phyloP scores from a whole-genome alignment of 2,888 invertebrate species.

The Drosophila merina region DNA sequence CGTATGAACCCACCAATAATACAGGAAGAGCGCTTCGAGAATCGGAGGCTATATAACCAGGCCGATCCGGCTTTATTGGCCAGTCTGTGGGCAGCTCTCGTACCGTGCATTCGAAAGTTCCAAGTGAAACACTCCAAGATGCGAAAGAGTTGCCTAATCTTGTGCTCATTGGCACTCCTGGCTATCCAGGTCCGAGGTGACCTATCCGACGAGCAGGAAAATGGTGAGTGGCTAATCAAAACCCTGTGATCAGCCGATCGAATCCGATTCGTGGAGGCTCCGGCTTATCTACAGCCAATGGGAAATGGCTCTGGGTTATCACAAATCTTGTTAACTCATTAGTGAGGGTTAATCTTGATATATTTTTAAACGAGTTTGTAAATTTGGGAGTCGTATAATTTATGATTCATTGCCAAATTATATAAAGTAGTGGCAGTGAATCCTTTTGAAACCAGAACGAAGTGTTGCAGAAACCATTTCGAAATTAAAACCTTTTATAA shows the following conservation, averaged over 20 bases:
- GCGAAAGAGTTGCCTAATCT: constrained; percentile 1
- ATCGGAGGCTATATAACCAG: constrained; percentile 59
- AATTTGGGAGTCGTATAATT: constrained; percentile 4
- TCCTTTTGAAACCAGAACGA: no score
- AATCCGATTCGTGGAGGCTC: constrained; percentile 16
- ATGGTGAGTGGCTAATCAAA: constrained; percentile 50
- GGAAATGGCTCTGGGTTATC: not conserved
- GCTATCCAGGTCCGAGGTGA: constrained; percentile 36
- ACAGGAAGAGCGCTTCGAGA: constrained; percentile 13
- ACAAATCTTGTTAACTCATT: constrained; percentile 24
- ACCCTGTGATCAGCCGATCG: constrained; percentile 3
- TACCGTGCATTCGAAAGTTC: constrained; percentile 18
- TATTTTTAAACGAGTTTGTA: constrained; percentile 11
- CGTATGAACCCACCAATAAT: not conserved
- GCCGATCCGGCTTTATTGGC: constrained; percentile 7
- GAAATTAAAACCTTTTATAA: no score
- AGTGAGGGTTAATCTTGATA: constrained; percentile 12
- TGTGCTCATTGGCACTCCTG: constrained; percentile 42
- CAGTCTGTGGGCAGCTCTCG: constrained; percentile 49
- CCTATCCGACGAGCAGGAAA: constrained; percentile 52
- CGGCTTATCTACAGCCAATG: constrained; percentile 35
- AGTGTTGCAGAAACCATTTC: no score
- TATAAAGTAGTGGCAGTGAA: no score
- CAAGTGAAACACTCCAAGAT: constrained; percentile 11
- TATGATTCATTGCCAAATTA: not conserved